Evolutionary conservation across 2,888 invertebrate species (phyloP).

Genomic region (Azorinus chamasolen): DNA sequence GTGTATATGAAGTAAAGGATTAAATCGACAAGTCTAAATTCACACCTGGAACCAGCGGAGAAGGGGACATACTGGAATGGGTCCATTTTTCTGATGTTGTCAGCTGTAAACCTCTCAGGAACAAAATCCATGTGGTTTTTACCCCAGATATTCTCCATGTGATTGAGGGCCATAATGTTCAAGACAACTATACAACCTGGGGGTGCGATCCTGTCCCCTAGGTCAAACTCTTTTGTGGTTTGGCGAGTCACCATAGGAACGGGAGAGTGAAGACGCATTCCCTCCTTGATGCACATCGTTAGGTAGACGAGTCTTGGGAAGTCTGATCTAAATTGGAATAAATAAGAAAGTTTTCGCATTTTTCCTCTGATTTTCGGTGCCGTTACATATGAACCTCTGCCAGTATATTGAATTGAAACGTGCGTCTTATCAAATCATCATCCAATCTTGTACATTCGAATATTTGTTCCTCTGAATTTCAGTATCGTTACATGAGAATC

Average conservation of each 20-base stretch:
- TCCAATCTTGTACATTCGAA: no score
- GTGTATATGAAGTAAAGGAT: no score
- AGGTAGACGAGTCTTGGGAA: slow-evolving; percentile 73
- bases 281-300: slow-evolving; percentile 80
- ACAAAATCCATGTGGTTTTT: slow-evolving; percentile 51
- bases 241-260: slow-evolving; percentile 77
- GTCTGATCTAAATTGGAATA: slow-evolving; percentile 70
- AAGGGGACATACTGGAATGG: slow-evolving; percentile 62
- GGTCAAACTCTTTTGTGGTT: slow-evolving; percentile 68
- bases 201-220: slow-evolving; percentile 73
- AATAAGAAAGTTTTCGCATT: no score
- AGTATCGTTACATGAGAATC: no score
- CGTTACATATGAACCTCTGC: no score
- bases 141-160: slow-evolving; percentile 69
- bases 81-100: slow-evolving; percentile 53
- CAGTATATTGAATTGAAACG: no score
- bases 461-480: no score
- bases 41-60: slow-evolving; percentile 67
- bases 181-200: slow-evolving; percentile 68
- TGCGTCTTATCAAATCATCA: no score
- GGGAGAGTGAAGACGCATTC: slow-evolving; percentile 77
- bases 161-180: slow-evolving; percentile 69
- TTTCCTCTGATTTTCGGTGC: no score
- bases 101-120: slow-evolving; percentile 62
- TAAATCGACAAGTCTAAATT: no score